Evolutionary conservation across 2,113 vertebrate genomes (phyloP), one percentile per base, ranked within the genome.

Genomic region (Cephalopterus ornatus): DNA sequence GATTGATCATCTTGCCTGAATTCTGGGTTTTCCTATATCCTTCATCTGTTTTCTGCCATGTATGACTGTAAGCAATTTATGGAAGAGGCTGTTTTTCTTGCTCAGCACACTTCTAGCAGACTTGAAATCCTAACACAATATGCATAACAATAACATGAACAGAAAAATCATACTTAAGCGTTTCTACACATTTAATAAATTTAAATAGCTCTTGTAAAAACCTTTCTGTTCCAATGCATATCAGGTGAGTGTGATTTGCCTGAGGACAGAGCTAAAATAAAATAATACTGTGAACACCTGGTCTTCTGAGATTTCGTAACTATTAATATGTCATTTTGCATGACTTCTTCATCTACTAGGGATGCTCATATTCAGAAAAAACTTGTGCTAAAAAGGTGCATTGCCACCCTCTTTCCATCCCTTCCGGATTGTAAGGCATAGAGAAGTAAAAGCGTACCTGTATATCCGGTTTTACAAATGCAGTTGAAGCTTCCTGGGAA

Each of bases 401-500:
- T 68, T 74, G 52, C 67, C 5, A 3, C 23, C 7, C 32, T 66
- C 58, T 27, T 4, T 1, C 35, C 50, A 27, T 10, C 56, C n/a
- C 35, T 61, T 18, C 20, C 23, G 61, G 10, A 30, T 32, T 4
- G 2, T 21, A 62, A 84, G 28, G 47, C 8, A 22, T 0, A 26
- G 13, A 85, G 52, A 80, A 71, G 12, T 17, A 18, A 22, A 92
- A 11, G 28, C 94, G 0, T 99, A 99, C 99, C 99, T 99, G 99
- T 98, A 94, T 98, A 99, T 44, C 99, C 99, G 0, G 98, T 98
- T 97, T 99, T 99, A 97, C 99, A 99, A 61, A 99, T 95, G 37
- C 99, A 99, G 98, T 97, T 99, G 98, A 99, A 99, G 93, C 98
- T 98, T 39, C 99, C 99, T 0, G 99, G 99, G 95, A 99, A 99